Conservation (phyloP, 2,113 vertebrate genomes). For the Herpetotheres cachinnans region DNA sequence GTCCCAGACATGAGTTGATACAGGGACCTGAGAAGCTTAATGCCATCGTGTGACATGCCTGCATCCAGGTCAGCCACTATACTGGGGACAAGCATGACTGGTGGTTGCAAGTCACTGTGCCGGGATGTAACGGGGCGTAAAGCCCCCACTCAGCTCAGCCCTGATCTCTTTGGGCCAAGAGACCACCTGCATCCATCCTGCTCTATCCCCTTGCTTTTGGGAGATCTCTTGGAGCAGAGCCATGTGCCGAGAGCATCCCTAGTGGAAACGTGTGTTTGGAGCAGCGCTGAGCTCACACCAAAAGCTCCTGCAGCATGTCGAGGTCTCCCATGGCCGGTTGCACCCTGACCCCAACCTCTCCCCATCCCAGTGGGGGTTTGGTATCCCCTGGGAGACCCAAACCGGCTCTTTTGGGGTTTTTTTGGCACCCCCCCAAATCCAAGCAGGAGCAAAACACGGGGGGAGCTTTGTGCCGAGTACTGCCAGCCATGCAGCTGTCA, state of each 20-base stretch:
- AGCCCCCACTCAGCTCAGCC: not conserved
- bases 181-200: not conserved
- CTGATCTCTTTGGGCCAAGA: not conserved
- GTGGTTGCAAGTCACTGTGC: not conserved
- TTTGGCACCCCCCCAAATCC: not conserved
- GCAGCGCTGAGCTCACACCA: not conserved
- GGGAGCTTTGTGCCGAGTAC: not conserved
- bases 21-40: not conserved
- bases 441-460: not conserved
- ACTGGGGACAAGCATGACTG: rapidly evolving
- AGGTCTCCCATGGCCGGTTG: not conserved
- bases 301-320: rapidly evolving
- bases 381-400: not conserved
- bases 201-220: not conserved
- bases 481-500: not conserved
- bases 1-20: not conserved
- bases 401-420: not conserved
- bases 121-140: not conserved
- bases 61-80: not conserved
- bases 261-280: not conserved
- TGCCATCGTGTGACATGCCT: not conserved
- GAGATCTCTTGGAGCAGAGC: not conserved
- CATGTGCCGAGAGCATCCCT: not conserved
- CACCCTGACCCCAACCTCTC: not conserved
- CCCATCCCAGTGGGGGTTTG: not conserved